A percentile compares a stretch with the other conserved stretches of the same genome.
These are phyloP conservation scores for Denticeps clupeoides DNA, from an alignment of 2,797 vertebrate species.

Conservation along the genomic window DNA sequence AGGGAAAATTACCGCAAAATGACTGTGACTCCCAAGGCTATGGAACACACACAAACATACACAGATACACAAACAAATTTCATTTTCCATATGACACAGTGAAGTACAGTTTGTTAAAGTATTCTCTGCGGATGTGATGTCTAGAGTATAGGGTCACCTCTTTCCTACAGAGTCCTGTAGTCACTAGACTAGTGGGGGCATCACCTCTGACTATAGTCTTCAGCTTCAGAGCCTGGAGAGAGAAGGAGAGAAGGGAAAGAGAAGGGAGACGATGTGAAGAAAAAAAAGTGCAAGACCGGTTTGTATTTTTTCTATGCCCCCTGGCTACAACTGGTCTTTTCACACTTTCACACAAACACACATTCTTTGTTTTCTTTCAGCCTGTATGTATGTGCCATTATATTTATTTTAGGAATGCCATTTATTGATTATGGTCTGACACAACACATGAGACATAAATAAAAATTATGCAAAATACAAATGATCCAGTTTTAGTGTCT, in stretches of 20 bases:
- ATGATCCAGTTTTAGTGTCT: no score
- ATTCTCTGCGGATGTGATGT: neutral
- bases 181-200: conserved; percentile 75
- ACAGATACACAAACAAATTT: neutral
- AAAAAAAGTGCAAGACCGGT: no score
- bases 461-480: no score
- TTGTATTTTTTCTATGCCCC: no score
- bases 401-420: no score
- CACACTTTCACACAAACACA: no score
- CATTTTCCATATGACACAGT: conserved; percentile 5
- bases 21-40: conserved; percentile 97
- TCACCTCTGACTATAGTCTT: conserved; percentile 93
- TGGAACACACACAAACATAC: conserved; percentile 30
- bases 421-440: no score
- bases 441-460: no score
- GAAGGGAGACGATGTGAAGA: neutral
- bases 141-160: conserved; percentile 57
- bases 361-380: no score
- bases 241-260: neutral
- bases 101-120: no score
- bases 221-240: conserved; percentile 80
- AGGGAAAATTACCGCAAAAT: conserved; percentile 87
- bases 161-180: conserved; percentile 82
- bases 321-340: no score
- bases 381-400: conserved; percentile 14